These are phyloP conservation scores for Drosophila simulans DNA, from an alignment of 1,140 invertebrate species.

Conservation along the genomic window DNA sequence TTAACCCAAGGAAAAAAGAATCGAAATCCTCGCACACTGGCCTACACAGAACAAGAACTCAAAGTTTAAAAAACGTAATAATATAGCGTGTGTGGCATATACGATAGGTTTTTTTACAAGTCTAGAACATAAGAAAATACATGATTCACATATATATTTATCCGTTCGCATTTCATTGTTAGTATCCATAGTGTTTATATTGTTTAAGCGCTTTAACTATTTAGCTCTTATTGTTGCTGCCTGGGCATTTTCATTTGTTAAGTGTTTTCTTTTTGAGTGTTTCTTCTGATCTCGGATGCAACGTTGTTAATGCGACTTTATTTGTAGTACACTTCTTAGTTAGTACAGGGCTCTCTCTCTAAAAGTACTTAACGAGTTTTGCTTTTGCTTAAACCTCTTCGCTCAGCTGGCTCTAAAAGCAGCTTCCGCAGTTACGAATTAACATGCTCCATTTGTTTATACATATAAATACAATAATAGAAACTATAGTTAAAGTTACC, in stretches of 20 bases:
- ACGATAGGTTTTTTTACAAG: conserved; percentile 69
- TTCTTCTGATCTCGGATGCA: conserved; percentile 39
- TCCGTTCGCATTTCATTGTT: conserved; percentile 34
- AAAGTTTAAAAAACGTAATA: conserved; percentile 49
- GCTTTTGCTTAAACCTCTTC: conserved; percentile 60
- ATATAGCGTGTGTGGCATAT: conserved; percentile 53
- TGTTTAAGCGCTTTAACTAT: conserved; percentile 74
- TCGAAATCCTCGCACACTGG: conserved; percentile 60
- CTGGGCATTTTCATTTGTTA: conserved; percentile 14
- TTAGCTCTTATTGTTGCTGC: conserved; percentile 46
- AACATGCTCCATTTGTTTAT: conserved; percentile 75
- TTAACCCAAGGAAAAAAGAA: conserved; percentile 61
- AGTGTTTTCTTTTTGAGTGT: conserved; percentile 2
- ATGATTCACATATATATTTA: conserved; percentile 70
- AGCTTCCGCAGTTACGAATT: conserved; percentile 54
- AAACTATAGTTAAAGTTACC: conserved; percentile 74
- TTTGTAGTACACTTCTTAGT: conserved; percentile 65
- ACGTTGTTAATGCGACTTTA: conserved; percentile 67
- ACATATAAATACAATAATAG: conserved; percentile 79
- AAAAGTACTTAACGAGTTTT: conserved; percentile 83
- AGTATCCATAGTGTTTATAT: conserved; percentile 71
- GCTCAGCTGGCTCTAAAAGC: conserved; percentile 65
- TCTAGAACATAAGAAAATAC: conserved; percentile 80
- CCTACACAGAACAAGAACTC: conserved; percentile 64
- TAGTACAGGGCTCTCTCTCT: conserved; percentile 74